phyloP scores from a whole-genome alignment of 1,140 invertebrate species.

The Drosophila sturtevanti region DNA sequence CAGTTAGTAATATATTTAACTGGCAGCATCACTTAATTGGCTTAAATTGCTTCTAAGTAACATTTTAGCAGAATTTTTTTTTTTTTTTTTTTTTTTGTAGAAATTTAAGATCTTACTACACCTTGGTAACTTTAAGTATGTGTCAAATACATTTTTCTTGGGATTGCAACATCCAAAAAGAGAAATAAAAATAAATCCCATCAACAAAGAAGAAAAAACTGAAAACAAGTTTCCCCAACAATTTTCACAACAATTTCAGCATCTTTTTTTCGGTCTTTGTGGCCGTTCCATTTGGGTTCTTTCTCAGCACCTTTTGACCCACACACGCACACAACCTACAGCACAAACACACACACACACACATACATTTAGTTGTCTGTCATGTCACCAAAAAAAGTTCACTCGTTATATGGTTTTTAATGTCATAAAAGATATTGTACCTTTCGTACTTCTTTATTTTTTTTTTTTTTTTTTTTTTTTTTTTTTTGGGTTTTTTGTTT shows the following conservation, averaged over 20 bases:
- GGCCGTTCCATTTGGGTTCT: slow-evolving; percentile 5
- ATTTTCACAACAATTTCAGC: slow-evolving; percentile 14
- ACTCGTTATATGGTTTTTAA: slow-evolving; percentile 16
- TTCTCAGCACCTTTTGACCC: slow-evolving; percentile 27
- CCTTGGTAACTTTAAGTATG: too few species aligned
- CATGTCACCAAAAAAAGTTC: slow-evolving; percentile 4
- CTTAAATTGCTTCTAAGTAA: too few species aligned
- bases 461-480: background rate
- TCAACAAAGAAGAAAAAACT: slow-evolving; percentile 10
- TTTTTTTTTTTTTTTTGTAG: background rate
- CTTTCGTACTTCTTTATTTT: background rate
- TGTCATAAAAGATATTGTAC: slow-evolving; percentile 20
- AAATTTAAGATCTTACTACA: too few species aligned
- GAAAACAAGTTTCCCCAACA: slow-evolving; percentile 13
- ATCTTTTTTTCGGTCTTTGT: slow-evolving; percentile 8
- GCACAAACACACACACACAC: background rate
- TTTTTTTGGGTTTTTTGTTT: background rate
- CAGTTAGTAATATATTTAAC: too few species aligned
- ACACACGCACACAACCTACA: background rate
- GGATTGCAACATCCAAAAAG: slow-evolving; percentile 18
- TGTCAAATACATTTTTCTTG: too few species aligned
- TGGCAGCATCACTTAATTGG: too few species aligned
- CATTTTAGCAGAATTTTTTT: background rate
- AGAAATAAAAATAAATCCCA: background rate
- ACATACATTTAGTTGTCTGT: background rate